Evolutionary conservation across 2,113 vertebrate species (phyloP).

Genomic region (Pseudolaguvia tuberculata): DNA sequence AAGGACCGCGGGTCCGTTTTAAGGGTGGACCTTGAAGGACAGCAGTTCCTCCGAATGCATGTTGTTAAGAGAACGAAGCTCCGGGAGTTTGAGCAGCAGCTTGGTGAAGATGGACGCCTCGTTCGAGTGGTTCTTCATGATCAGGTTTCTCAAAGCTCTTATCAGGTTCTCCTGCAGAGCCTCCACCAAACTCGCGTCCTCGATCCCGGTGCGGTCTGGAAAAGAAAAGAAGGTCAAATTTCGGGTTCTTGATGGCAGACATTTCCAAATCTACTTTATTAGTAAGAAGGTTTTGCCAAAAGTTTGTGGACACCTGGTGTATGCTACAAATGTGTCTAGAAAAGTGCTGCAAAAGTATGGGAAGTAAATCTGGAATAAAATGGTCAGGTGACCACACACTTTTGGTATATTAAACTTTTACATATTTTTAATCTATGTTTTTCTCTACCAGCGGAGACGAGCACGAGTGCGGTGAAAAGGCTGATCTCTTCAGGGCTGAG

Average conservation of each 20-base stretch:
- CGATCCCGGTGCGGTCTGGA: slow-evolving; percentile 91
- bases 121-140: slow-evolving; percentile 89
- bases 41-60: slow-evolving; percentile 98
- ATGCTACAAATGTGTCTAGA: too few species aligned
- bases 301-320: too few species aligned
- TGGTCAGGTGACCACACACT: too few species aligned
- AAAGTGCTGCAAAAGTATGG: too few species aligned
- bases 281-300: too few species aligned
- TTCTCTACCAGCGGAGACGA: slow-evolving; percentile 90
- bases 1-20: slow-evolving; percentile 51
- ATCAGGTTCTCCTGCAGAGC: slow-evolving; percentile 94
- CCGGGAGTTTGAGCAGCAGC: slow-evolving; percentile 91
- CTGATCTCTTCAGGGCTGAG: slow-evolving; percentile 92
- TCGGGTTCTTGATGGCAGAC: too few species aligned
- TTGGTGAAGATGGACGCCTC: slow-evolving; percentile 94
- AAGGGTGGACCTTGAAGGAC: slow-evolving; percentile 95
- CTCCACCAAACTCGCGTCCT: slow-evolving; percentile 87
- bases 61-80: slow-evolving; percentile 97
- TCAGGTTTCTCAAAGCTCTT: slow-evolving; percentile 86
- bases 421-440: too few species aligned
- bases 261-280: too few species aligned
- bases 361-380: too few species aligned
- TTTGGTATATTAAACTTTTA: too few species aligned
- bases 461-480: slow-evolving; percentile 93
- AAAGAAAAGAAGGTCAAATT: not conserved